A percentile compares a stretch with the other conserved stretches of the same genome.
Conservation (phyloP, 2,888 invertebrate genomes). For the Drosophila nigricruria region DNA sequence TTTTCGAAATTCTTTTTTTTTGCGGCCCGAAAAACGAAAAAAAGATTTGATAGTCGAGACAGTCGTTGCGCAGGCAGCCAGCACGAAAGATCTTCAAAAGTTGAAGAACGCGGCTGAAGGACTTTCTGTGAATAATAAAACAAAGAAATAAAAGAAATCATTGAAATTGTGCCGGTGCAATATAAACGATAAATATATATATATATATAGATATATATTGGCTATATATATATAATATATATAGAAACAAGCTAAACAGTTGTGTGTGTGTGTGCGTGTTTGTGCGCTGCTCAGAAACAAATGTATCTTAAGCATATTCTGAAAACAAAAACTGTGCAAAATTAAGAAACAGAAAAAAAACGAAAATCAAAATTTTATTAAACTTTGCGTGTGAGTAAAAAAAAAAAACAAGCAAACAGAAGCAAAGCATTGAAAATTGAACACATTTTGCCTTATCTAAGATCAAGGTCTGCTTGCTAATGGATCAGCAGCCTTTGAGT, state of each 20-base stretch:
- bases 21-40: conserved; percentile 51
- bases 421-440: conserved; percentile 14
- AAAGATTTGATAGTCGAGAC: conserved; percentile 51
- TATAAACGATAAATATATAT: conserved; percentile 5
- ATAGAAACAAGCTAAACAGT: conserved; percentile 21
- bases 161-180: conserved; percentile 52
- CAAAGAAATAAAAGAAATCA: conserved; percentile 26
- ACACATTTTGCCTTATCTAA: conserved; percentile 35
- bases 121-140: conserved; percentile 47
- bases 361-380: conserved; percentile 9
- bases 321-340: conserved; percentile 30
- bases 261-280: conserved; percentile 30
- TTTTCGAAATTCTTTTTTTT: conserved; percentile 52
- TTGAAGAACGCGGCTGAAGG: conserved; percentile 48
- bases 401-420: neutral
- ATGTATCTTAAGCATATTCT: conserved; percentile 18
- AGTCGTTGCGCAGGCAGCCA: conserved; percentile 51
- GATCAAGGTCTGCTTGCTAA: conserved; percentile 51
- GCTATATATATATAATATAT: conserved; percentile 5
- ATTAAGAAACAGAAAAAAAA: neutral
- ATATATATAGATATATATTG: conserved; percentile 9
- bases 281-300: conserved; percentile 16
- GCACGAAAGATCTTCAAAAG: conserved; percentile 40
- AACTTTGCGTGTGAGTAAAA: conserved; percentile 39
- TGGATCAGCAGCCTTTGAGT: conserved; percentile 14